Percentiles rank a stretch among this genome's conserved stretches.
These are phyloP conservation scores for Microtus ochrogaster DNA, from an alignment of 2,113 vertebrate species.

Conservation along the genomic window DNA sequence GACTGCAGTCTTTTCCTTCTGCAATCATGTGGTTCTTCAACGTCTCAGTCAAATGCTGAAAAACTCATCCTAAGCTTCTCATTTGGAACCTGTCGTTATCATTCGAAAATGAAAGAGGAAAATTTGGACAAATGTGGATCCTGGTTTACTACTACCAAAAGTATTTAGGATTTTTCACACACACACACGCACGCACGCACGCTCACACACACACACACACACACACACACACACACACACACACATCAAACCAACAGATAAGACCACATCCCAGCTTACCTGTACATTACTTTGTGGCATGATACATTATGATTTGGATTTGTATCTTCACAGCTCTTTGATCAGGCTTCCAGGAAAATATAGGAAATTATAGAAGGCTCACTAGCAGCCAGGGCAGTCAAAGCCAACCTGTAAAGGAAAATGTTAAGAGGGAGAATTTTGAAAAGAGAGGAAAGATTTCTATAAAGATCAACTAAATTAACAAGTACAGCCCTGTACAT, in stretches of 20 bases:
- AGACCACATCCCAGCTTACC: background rate
- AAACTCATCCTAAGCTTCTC: background rate
- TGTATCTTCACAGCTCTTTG: background rate
- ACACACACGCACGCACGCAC: no score
- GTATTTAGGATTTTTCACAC: background rate
- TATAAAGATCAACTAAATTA: background rate
- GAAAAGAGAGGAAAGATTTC: background rate
- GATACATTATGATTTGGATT: background rate
- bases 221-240: background rate
- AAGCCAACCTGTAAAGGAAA: slow-evolving; percentile 23
- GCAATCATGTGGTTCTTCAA: background rate
- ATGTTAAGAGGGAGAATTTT: background rate
- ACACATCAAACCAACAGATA: background rate
- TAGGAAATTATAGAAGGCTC: slow-evolving; percentile 24
- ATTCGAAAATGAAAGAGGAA: slow-evolving; percentile 5
- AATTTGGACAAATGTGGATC: slow-evolving; percentile 3
- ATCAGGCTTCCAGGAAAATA: background rate
- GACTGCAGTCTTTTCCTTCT: background rate
- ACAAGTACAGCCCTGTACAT: background rate
- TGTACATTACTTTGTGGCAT: background rate
- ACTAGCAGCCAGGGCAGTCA: slow-evolving; percentile 20
- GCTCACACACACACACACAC: background rate
- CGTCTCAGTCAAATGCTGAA: slow-evolving; percentile 47
- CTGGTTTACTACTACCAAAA: background rate
- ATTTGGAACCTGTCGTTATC: slow-evolving; percentile 6